Evolutionary conservation across 2,797 vertebrate species (phyloP).

Genomic region (Falco berigora): DNA sequence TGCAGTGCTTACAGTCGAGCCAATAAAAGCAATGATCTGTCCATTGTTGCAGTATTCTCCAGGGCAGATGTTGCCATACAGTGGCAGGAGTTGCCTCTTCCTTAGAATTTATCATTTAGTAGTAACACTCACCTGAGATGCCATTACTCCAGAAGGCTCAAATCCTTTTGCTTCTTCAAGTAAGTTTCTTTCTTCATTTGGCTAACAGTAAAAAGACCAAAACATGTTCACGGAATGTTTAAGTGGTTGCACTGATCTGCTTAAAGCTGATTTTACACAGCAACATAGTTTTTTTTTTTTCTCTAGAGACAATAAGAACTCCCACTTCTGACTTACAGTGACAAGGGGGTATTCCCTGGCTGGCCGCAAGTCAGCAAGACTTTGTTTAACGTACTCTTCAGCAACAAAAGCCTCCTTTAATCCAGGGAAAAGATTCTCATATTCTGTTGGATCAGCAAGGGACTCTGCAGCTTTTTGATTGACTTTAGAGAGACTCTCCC

Average conservation of each 20-base stretch:
- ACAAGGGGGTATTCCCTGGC: conserved; percentile 91
- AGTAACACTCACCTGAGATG: conserved; percentile 62
- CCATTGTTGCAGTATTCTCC: background rate
- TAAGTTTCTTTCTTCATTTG: conserved; percentile 95
- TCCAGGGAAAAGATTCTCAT: conserved; percentile 97
- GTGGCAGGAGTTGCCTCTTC: background rate
- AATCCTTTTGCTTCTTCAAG: conserved; percentile 91
- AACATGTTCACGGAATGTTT: background rate
- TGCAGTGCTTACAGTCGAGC: background rate
- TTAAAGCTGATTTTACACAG: background rate
- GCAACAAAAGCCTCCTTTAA: conserved; percentile 92
- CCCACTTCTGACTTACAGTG: conserved; percentile 78
- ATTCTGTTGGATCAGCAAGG: conserved; percentile 95
- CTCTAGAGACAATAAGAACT: conserved; percentile 72
- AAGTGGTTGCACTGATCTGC: background rate
- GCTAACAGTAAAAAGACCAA: conserved; percentile 68
- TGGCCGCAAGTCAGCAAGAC: conserved; percentile 76
- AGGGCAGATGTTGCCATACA: background rate
- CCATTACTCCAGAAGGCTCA: conserved; percentile 69
- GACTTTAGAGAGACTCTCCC: conserved; percentile 90
- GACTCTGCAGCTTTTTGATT: conserved; percentile 98
- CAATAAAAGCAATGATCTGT: background rate
- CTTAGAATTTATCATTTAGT: background rate
- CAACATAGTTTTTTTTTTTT: conserved; percentile 77
- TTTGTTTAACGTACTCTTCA: conserved; percentile 87